Evolutionary conservation across 2,888 invertebrate genomes (phyloP).

Genomic region (Abscondita cerata): DNA sequence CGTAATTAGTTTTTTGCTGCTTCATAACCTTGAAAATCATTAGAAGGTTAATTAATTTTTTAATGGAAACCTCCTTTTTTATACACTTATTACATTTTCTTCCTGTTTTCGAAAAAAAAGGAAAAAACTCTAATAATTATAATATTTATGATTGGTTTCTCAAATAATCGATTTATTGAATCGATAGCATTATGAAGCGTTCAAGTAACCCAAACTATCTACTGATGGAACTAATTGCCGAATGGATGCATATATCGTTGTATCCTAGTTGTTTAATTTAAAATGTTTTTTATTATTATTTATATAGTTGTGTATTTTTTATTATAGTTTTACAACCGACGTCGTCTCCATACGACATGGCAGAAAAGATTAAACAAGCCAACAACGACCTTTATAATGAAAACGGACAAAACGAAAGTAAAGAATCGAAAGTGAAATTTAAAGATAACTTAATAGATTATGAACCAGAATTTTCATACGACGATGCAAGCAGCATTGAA

Average conservation of each 20-base stretch:
- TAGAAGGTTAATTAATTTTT: too few species aligned
- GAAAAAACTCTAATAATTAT: too few species aligned
- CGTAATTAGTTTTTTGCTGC: too few species aligned
- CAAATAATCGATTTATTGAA: too few species aligned
- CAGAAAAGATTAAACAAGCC: slow-evolving; percentile 63
- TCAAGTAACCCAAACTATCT: too few species aligned
- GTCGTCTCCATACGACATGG: slow-evolving; percentile 63
- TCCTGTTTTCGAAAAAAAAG: too few species aligned
- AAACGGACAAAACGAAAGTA: slow-evolving; percentile 36
- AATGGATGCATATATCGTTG: not conserved
- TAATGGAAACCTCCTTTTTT: too few species aligned
- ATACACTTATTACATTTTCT: too few species aligned
- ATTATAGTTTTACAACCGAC: slow-evolving; percentile 61
- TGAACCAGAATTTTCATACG: slow-evolving; percentile 59
- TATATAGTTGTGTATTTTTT: too few species aligned
- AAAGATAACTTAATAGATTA: slow-evolving; percentile 60
- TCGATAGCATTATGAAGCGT: too few species aligned
- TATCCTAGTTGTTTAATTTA: not conserved
- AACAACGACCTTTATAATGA: slow-evolving; percentile 60
- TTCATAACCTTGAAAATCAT: too few species aligned
- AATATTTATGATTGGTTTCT: too few species aligned
- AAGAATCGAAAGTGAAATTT: slow-evolving; percentile 59
- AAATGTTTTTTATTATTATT: not conserved
- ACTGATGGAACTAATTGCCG: not conserved
- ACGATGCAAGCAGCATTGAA: slow-evolving; percentile 56